These are phyloP conservation scores for Lepisosteus oculatus DNA, from an alignment of 2,113 vertebrate genomes.

Conservation along the genomic window DNA sequence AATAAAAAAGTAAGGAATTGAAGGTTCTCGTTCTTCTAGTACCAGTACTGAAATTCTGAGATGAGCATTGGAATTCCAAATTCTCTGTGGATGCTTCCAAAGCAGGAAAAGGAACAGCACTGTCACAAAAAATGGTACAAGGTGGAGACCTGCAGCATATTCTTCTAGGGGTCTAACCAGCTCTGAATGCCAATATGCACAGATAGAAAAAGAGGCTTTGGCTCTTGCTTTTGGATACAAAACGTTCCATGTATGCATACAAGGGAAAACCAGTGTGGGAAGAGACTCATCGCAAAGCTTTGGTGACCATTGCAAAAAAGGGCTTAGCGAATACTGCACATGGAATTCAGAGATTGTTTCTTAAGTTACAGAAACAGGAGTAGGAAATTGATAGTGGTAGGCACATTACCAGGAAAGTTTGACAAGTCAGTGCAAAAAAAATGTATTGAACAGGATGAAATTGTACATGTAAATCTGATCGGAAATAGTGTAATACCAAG, in stretches of 20 bases:
- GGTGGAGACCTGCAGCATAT: conserved; percentile 15
- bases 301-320: conserved; percentile 16
- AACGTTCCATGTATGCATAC: conserved; percentile 10
- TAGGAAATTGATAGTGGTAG: no score
- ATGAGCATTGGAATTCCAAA: not conserved
- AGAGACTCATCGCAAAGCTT: conserved; percentile 12
- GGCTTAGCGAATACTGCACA: conserved; percentile 8
- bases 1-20: not conserved
- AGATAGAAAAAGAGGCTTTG: conserved; percentile 21
- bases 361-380: no score
- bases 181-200: conserved; percentile 9
- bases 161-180: not conserved
- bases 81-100: conserved; percentile 9
- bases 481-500: no score
- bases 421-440: no score
- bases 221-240: not conserved
- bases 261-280: not conserved
- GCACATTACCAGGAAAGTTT: no score
- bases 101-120: not conserved
- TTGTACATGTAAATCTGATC: no score
- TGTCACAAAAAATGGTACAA: conserved; percentile 5
- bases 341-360: no score
- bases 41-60: conserved; percentile 10
- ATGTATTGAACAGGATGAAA: no score
- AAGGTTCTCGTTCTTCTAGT: not conserved